Evolutionary conservation across 2,888 invertebrate species (phyloP).

Genomic region (Cenopis cana): DNA sequence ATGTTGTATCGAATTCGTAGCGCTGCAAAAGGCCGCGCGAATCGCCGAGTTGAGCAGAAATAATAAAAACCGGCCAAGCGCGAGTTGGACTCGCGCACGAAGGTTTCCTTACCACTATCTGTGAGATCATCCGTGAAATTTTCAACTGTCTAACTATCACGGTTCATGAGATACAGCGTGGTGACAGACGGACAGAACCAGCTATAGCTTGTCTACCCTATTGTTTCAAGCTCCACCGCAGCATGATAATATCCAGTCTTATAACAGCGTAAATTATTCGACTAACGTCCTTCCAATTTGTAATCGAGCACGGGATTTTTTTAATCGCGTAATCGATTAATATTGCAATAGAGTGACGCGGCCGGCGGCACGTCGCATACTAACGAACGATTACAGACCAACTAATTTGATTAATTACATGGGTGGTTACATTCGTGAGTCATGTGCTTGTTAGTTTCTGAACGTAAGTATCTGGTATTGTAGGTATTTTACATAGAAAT

Average conservation of each 20-base stretch:
- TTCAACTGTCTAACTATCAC: too few relatives aligned
- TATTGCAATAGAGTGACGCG: constrained; percentile 24
- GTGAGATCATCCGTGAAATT: too few relatives aligned
- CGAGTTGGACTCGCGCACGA: too few relatives aligned
- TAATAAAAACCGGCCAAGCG: too few relatives aligned
- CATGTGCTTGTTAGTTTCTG: neutral
- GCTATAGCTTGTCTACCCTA: too few relatives aligned
- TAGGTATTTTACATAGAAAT: neutral
- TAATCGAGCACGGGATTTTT: constrained; percentile 21
- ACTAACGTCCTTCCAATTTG: neutral
- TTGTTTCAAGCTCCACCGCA: too few relatives aligned
- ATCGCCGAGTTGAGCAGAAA: too few relatives aligned
- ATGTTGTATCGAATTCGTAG: too few relatives aligned
- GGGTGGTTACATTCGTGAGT: constrained; percentile 30
- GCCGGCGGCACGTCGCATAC: constrained; percentile 29
- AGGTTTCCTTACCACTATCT: too few relatives aligned
- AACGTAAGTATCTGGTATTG: neutral
- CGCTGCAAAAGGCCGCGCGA: too few relatives aligned
- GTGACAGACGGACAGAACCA: too few relatives aligned
- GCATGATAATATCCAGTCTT: neutral
- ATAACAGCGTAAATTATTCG: neutral
- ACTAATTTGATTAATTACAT: constrained; percentile 35
- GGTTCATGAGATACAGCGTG: too few relatives aligned
- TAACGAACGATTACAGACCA: constrained; percentile 27
- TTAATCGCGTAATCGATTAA: constrained; percentile 27